A percentile compares a stretch with the other conserved stretches of the same genome.
Conservation (phyloP, 2,113 vertebrate genomes). For the Cnemophilus loriae region DNA sequence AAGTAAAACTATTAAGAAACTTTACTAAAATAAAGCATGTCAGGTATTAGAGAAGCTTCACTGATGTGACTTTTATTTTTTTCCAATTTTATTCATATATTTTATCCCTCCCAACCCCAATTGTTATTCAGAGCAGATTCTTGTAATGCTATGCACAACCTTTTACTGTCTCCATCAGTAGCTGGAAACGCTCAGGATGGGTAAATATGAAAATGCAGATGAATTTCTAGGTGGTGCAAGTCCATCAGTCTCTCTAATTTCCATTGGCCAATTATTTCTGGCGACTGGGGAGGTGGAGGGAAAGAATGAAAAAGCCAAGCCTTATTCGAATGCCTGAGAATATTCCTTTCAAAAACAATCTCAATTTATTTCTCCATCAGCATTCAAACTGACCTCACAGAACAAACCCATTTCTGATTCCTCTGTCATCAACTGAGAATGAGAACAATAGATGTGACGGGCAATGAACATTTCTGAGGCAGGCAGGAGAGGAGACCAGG, state of each 20-base stretch:
- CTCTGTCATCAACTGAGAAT: neutral
- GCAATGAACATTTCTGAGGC: neutral
- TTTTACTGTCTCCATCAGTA: neutral
- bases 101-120: neutral
- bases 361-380: neutral
- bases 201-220: neutral
- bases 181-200: neutral
- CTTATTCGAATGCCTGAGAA: neutral
- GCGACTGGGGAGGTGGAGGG: neutral
- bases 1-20: neutral
- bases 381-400: neutral
- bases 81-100: neutral
- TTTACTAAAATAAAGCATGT: neutral
- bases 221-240: neutral
- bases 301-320: neutral
- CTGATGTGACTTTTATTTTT: neutral
- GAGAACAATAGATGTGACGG: fast-evolving
- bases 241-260: neutral
- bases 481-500: neutral
- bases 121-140: neutral
- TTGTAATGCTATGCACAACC: neutral
- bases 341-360: neutral
- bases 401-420: neutral
- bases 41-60: neutral
- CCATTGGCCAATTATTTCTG: neutral